A percentile compares a stretch with the other conserved stretches of the same genome.
Evolutionary conservation across 2,797 vertebrate species (phyloP).

Genomic region (Pterois miles): DNA sequence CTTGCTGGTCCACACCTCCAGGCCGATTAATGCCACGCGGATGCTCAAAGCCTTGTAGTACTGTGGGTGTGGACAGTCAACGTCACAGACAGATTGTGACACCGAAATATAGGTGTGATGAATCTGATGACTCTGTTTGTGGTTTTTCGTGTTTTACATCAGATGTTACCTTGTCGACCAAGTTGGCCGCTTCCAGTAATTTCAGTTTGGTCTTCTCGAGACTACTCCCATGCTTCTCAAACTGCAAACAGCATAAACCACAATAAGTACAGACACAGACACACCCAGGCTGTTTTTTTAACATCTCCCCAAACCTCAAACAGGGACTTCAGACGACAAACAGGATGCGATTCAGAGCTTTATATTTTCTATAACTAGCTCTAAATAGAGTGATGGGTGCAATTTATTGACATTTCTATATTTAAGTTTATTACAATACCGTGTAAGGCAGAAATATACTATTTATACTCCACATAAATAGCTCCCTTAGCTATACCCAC

Average conservation of each 20-base stretch:
- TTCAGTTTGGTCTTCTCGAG: conserved; percentile 86
- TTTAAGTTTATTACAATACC: background rate
- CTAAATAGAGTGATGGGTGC: background rate
- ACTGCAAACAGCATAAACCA: conserved; percentile 81
- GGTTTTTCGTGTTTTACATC: background rate
- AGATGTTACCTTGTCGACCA: conserved; percentile 92
- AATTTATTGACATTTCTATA: background rate
- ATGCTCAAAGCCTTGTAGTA: conserved; percentile 94
- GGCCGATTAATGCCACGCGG: conserved; percentile 91
- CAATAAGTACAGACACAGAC: conserved; percentile 17
- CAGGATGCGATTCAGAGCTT: conserved; percentile 23
- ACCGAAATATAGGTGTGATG: background rate
- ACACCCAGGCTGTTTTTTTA: background rate
- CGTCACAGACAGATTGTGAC: too few relatives aligned
- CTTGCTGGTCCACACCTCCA: conserved; percentile 92
- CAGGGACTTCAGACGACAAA: background rate
- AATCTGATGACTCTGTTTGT: background rate
- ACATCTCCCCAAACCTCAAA: background rate
- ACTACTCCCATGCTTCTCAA: conserved; percentile 86
- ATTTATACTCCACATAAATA: background rate
- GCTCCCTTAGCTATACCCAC: background rate
- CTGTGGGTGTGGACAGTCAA: conserved; percentile 67
- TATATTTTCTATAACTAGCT: background rate
- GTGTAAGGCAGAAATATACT: background rate
- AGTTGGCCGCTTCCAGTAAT: conserved; percentile 93